A percentile compares a stretch with the other conserved stretches of the same genome.
phyloP scores from a whole-genome alignment of 1,140 invertebrate species.

The Xylocopa sonorina region DNA sequence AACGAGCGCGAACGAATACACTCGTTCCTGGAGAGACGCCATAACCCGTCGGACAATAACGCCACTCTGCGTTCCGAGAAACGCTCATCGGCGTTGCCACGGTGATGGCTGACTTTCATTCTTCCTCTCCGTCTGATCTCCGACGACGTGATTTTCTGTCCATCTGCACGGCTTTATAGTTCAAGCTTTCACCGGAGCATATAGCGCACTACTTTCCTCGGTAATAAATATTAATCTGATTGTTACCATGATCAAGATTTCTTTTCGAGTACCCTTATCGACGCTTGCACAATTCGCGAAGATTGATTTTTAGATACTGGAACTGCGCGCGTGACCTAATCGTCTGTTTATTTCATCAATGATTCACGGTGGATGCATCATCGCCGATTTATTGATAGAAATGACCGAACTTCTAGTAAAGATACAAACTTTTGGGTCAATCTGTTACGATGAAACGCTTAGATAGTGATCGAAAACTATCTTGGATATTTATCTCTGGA shows the following conservation, averaged over 20 bases:
- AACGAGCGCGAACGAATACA: slow-evolving; percentile 8
- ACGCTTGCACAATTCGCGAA: background rate
- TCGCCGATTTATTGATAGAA: too few relatives aligned
- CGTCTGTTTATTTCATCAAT: background rate
- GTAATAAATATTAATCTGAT: too few relatives aligned
- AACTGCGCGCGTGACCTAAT: background rate
- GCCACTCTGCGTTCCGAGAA: slow-evolving; percentile 1
- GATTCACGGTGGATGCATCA: background rate
- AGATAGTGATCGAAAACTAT: too few relatives aligned
- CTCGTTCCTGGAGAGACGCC: slow-evolving; percentile 19
- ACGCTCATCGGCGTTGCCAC: background rate
- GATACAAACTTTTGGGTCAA: too few relatives aligned
- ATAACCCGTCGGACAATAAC: slow-evolving; percentile 29
- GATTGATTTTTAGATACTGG: background rate
- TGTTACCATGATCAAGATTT: too few relatives aligned
- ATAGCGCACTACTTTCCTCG: too few relatives aligned
- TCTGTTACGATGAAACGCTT: too few relatives aligned
- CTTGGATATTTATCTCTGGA: too few relatives aligned
- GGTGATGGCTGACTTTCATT: background rate
- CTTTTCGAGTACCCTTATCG: too few relatives aligned
- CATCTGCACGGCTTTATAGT: too few relatives aligned
- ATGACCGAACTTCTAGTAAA: too few relatives aligned
- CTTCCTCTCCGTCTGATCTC: background rate
- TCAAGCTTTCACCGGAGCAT: too few relatives aligned
- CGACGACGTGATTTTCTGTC: background rate